Percentiles rank a stretch among this genome's conserved stretches.
Evolutionary conservation across 2,113 vertebrate species (phyloP).

Genomic region (Spea multiplicata): DNA sequence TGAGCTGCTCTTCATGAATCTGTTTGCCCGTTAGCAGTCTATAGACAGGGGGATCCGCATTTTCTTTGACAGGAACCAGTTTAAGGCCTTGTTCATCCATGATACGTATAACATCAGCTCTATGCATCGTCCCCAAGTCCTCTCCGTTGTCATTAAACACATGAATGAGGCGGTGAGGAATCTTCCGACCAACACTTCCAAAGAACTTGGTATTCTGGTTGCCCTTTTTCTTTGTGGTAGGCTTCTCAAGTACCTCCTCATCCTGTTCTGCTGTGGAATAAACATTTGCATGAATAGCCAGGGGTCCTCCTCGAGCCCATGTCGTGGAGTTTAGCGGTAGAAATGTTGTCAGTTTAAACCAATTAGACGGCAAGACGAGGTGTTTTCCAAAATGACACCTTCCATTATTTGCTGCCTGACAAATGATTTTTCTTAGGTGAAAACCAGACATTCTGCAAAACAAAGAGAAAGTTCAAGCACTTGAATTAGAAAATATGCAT

Average conservation of each 20-base stretch:
- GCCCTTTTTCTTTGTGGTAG: conserved; percentile 58
- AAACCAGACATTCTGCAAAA: conserved; percentile 64
- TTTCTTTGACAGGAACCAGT: conserved; percentile 68
- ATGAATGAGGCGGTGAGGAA: conserved; percentile 70
- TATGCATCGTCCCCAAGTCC: conserved; percentile 79
- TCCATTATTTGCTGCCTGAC: conserved; percentile 52
- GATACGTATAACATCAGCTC: conserved; percentile 72
- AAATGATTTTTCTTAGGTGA: conserved; percentile 54
- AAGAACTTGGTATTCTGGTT: conserved; percentile 52
- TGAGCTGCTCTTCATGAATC: conserved; percentile 80
- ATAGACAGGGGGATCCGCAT: conserved; percentile 76
- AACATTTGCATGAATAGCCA: conserved; percentile 48
- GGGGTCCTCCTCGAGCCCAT: conserved; percentile 54
- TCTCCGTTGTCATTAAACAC: conserved; percentile 74
- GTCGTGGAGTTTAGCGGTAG: conserved; percentile 41
- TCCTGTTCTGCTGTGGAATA: conserved; percentile 59
- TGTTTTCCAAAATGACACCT: conserved; percentile 37
- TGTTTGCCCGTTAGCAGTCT: conserved; percentile 84
- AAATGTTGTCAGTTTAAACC: conserved; percentile 43
- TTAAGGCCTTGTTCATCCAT: conserved; percentile 77
- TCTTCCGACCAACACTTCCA: conserved; percentile 76
- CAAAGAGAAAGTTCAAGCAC: not conserved
- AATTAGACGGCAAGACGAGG: conserved; percentile 41
- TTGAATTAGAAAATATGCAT: too few relatives aligned
- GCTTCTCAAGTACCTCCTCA: not conserved